These are phyloP conservation scores for Patagioenas fasciata DNA, from an alignment of 2,113 vertebrate species.

Conservation along the genomic window DNA sequence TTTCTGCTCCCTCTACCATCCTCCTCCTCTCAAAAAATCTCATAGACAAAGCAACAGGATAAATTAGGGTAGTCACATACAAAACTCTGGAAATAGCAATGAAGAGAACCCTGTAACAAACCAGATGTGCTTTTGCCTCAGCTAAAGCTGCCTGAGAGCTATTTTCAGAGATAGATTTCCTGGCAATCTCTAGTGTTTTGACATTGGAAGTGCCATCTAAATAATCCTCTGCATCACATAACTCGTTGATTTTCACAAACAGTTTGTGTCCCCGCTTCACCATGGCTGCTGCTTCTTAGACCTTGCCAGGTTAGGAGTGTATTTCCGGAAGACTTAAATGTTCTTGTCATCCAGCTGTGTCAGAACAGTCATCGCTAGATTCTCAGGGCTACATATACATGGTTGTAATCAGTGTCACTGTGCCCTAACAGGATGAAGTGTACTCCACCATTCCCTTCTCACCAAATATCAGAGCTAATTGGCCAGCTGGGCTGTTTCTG, in stretches of 20 bases:
- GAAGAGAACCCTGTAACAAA: not conserved
- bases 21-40: not conserved
- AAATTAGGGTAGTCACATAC: not conserved
- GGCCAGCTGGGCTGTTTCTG: not conserved
- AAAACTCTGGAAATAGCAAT: not conserved
- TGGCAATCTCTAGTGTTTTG: not conserved
- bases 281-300: not conserved
- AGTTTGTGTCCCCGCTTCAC: not conserved
- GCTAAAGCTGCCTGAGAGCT: not conserved
- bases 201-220: not conserved
- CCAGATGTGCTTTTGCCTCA: not conserved
- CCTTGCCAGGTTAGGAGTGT: not conserved
- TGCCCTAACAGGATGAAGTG: not conserved
- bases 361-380: not conserved
- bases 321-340: not conserved
- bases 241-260: not conserved
- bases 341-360: not conserved
- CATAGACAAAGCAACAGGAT: not conserved
- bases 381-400: not conserved
- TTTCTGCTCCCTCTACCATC: not conserved
- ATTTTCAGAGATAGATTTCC: not conserved
- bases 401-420: not conserved
- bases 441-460: not conserved
- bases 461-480: not conserved
- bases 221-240: not conserved